phyloP scores from a whole-genome alignment of 2,797 vertebrate genomes.

The Serranus cabrilla region DNA sequence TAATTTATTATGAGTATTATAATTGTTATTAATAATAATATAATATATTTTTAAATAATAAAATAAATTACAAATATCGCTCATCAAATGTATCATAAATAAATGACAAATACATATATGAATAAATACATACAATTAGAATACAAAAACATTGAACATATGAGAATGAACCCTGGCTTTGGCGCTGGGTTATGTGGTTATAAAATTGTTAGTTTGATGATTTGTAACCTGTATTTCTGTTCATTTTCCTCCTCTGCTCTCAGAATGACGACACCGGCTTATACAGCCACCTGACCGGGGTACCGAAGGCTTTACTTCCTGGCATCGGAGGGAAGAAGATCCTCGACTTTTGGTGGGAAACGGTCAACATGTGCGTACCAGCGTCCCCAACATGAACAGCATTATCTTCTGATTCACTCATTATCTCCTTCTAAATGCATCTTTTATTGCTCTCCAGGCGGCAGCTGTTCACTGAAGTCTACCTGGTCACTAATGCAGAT shows the following conservation, averaged over 20 bases:
- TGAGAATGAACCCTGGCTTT: no score
- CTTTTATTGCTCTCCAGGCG: constrained; percentile 74
- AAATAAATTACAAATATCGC: no score
- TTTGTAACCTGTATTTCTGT: background rate
- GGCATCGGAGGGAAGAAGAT: constrained; percentile 89
- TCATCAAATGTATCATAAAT: no score
- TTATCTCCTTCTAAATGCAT: background rate
- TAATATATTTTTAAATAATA: no score
- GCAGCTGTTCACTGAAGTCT: constrained; percentile 89
- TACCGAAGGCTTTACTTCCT: constrained; percentile 89
- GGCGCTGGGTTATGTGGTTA: no score
- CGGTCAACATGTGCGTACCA: constrained; percentile 85
- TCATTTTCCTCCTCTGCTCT: background rate
- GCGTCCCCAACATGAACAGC: background rate
- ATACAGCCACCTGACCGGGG: constrained; percentile 83
- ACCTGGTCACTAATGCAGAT: constrained; percentile 90
- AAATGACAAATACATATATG: no score
- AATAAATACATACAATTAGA: no score
- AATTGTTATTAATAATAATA: no score
- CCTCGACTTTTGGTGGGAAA: constrained; percentile 91
- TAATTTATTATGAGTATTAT: no score
- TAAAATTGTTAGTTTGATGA: background rate
- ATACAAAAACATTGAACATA: no score
- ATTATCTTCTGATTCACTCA: background rate
- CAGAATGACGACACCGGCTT: constrained; percentile 88